phyloP scores from a whole-genome alignment of 92 coral and sea anemone genomes.

The Phenganax stokvisi region DNA sequence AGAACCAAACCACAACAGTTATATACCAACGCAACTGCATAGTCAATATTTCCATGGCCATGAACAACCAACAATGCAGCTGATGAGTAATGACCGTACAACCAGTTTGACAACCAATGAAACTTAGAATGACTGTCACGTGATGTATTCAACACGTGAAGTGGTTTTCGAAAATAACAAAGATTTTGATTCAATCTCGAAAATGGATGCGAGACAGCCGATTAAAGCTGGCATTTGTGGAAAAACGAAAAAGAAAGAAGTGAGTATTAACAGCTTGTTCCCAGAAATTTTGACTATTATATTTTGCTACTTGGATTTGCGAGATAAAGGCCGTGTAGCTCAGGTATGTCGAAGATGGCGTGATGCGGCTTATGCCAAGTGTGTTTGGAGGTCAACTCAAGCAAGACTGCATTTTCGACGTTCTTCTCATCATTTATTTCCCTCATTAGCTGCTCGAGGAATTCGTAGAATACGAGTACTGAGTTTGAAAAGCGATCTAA shows the following conservation, averaged over 20 bases:
- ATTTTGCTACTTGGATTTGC: constrained; percentile 88
- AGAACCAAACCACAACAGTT: too few species aligned
- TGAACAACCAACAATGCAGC: neutral
- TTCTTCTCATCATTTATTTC: constrained; percentile 92
- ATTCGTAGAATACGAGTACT: constrained; percentile 95
- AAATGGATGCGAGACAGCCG: constrained; percentile 31
- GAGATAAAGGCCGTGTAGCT: constrained; percentile 94
- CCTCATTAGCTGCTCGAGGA: constrained; percentile 98
- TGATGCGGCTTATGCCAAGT: constrained; percentile 84
- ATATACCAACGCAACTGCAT: neutral
- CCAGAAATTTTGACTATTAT: constrained; percentile 96
- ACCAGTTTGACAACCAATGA: constrained; percentile 19
- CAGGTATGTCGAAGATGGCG: constrained; percentile 96
- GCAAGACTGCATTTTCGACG: constrained; percentile 97
- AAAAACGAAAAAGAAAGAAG: constrained; percentile 61
- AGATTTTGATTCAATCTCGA: constrained; percentile 33
- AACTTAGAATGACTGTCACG: constrained; percentile 12
- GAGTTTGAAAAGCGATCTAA: constrained; percentile 86
- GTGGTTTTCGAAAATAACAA: constrained; percentile 47
- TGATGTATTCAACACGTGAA: constrained; percentile 42
- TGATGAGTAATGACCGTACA: neutral
- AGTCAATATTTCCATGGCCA: neutral
- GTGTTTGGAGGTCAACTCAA: constrained; percentile 96
- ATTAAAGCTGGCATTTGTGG: constrained; percentile 39
- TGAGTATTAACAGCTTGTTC: constrained; percentile 86